Base-by-base conservation (phyloP, 1,140 invertebrate species). In the Drosophila paulistorum region DNA sequence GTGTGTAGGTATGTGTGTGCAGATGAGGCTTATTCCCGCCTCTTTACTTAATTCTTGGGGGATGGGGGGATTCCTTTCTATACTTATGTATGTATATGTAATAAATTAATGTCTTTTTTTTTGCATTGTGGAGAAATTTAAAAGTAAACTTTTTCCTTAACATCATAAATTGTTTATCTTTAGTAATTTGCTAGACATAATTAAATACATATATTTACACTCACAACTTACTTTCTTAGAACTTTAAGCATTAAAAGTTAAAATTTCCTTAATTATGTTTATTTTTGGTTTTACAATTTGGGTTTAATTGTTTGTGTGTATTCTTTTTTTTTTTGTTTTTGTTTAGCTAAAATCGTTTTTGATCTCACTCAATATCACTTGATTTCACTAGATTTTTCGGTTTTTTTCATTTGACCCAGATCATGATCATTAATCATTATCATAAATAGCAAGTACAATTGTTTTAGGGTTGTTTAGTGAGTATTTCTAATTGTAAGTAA, bases 321-420 rank as follows among this genome's bases (percentile, higher is more conserved):
- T 81, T 54, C 48, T 72, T 73, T 67, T 58, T 67, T 58, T 76
- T 77, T 67, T 59, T 37, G 10, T 48, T 71, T 81, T 75, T 72
- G 75, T 85, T 90, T 79, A 90, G 90, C 90, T 91, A 91, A 91
- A 91, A 91, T 86, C 90, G 90, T 86, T 82, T 91, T 89, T 90
- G 87, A 91, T 91, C 90, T 91, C 90, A 91, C 90, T 91, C 90
- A 77, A 89, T 91, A 91, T 91, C 90, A 91, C 90, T 90, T 91
- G 76, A 90, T 84, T 86, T 91, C 73, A 78, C 74, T 91, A 85
- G 77, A 81, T 79, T 86, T 84, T 81, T 77, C 71, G 71, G 59
- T 66, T 68, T 84, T 74, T 64, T 58, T 61, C 42, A 42, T 68
- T 37, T 55, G 67, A 61, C 63, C 69, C 39, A 63, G 55, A 51